phyloP scores from a whole-genome alignment of 1,140 invertebrate species.

The Drosophila kurseongensis region DNA sequence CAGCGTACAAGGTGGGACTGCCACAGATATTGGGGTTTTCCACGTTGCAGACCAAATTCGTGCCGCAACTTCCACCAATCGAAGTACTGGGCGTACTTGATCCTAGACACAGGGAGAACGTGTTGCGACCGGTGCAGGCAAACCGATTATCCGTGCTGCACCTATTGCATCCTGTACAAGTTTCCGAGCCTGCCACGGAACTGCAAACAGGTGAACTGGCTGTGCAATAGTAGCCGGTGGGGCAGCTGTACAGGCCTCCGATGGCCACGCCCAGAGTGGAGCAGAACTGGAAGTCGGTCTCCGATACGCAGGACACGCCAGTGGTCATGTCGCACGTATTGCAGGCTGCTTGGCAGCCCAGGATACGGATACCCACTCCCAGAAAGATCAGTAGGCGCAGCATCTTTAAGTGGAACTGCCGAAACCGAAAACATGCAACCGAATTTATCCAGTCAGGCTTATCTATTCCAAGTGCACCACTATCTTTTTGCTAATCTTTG shows the following conservation, averaged over 20 bases:
- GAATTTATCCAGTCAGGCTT: constrained; percentile 21
- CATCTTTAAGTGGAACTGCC: constrained; percentile 36
- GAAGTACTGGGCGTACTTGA: background rate
- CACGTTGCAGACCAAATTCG: constrained; percentile 31
- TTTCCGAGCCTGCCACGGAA: background rate
- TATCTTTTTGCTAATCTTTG: constrained; percentile 1
- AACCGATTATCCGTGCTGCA: constrained; percentile 7
- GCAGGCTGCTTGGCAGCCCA: constrained; percentile 36
- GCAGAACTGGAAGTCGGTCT: constrained; percentile 44
- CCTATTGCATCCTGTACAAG: constrained; percentile 14
- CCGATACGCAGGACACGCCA: constrained; percentile 32
- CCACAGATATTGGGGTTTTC: constrained; percentile 29
- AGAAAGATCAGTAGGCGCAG: constrained; percentile 34
- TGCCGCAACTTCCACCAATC: constrained; percentile 39
- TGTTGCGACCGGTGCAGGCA: constrained; percentile 39
- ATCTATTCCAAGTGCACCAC: constrained; percentile 23
- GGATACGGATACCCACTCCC: constrained; percentile 20
- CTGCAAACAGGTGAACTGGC: background rate
- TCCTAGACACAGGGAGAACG: constrained; percentile 50
- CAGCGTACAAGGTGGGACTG: background rate
- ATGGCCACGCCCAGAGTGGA: constrained; percentile 2
- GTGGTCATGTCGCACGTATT: constrained; percentile 18
- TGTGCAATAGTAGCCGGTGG: constrained; percentile 18
- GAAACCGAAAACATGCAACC: background rate
- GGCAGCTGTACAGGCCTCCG: constrained; percentile 17